A percentile compares a stretch with the other conserved stretches of the same genome.
Conservation (phyloP, 2,888 invertebrate species). For the Eupithecia inturbata region DNA sequence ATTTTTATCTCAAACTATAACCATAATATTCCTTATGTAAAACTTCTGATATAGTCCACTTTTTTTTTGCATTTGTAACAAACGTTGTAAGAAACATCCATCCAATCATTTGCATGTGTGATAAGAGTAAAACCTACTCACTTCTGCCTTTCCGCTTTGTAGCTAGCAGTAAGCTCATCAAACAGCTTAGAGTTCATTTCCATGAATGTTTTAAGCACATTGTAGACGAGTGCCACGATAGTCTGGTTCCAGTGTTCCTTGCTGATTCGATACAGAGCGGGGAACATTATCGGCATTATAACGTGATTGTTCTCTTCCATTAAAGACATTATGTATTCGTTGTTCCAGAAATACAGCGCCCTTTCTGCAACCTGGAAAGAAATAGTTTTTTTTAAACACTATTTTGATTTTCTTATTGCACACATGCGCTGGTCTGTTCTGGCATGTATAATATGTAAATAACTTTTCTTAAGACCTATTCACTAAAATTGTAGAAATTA, state of each 20-base stretch:
- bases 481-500: no score
- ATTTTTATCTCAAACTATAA: not conserved
- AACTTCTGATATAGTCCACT: not conserved
- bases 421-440: no score
- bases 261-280: conserved; percentile 98
- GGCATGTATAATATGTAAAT: no score
- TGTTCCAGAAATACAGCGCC: conserved; percentile 99
- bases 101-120: not conserved
- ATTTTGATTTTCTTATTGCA: no score
- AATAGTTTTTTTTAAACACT: not conserved
- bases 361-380: conserved; percentile 96
- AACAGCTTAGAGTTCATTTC: conserved; percentile 99
- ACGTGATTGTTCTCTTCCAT: conserved; percentile 99
- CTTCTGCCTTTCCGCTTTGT: conserved; percentile 99
- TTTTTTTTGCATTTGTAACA: not conserved
- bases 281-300: conserved; percentile 99
- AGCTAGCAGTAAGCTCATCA: conserved; percentile 99
- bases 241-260: conserved; percentile 99
- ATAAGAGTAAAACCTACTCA: conserved; percentile 78
- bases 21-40: not conserved
- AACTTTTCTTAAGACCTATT: no score
- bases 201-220: conserved; percentile 99
- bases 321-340: conserved; percentile 99
- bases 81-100: not conserved
- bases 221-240: conserved; percentile 99